These are phyloP conservation scores for Asobara japonica DNA, from an alignment of 1,140 invertebrate genomes.

Conservation along the genomic window DNA sequence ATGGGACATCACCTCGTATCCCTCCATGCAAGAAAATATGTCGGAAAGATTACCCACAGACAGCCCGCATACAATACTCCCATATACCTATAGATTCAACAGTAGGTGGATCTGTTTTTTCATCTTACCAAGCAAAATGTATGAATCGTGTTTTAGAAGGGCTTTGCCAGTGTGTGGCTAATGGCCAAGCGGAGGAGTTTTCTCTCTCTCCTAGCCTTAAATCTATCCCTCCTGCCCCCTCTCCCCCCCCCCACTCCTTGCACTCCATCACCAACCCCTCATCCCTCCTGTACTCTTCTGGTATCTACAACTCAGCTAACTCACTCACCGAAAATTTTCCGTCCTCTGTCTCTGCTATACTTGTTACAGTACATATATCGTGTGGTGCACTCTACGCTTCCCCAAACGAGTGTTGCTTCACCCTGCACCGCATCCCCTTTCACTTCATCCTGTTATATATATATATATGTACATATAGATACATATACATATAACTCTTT, in stretches of 20 bases:
- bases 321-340: slow-evolving; percentile 33
- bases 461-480: too few relatives aligned
- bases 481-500: slow-evolving; percentile 17
- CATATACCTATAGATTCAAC: too few relatives aligned
- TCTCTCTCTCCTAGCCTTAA: slow-evolving; percentile 54
- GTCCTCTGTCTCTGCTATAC: neutral
- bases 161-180: slow-evolving; percentile 61
- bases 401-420: slow-evolving; percentile 16
- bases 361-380: neutral
- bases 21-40: too few relatives aligned
- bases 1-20: too few relatives aligned
- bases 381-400: neutral
- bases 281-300: slow-evolving; percentile 6
- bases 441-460: slow-evolving; percentile 30
- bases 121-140: slow-evolving; percentile 64
- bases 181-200: slow-evolving; percentile 59
- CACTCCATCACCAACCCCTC: slow-evolving; percentile 15
- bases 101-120: slow-evolving; percentile 50
- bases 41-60: too few relatives aligned
- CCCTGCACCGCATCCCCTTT: neutral
- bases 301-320: slow-evolving; percentile 24
- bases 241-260: neutral
- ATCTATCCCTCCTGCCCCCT: slow-evolving; percentile 49
- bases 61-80: too few relatives aligned
- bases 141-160: slow-evolving; percentile 65